Percentiles rank a stretch among this genome's conserved stretches.
Conservation (phyloP, 2,113 vertebrate genomes). For the Geococcyx californianus region DNA sequence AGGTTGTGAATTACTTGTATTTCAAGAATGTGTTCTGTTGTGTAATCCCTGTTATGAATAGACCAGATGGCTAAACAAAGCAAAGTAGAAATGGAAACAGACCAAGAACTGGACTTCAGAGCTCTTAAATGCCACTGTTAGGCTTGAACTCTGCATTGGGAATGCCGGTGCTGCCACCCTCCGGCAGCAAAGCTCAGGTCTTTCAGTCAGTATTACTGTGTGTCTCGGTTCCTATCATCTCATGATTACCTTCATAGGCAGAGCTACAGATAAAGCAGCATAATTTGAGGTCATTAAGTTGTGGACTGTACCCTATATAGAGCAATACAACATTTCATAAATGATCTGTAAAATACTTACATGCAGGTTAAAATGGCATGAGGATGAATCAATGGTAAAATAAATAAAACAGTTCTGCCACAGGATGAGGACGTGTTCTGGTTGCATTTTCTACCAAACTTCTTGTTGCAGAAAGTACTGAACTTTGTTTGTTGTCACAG, state of each 20-base stretch:
- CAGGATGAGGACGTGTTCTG: fast-evolving
- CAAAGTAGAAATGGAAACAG: not conserved
- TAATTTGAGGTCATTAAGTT: not conserved
- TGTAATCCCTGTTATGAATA: not conserved
- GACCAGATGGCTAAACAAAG: not conserved
- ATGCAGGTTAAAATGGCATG: not conserved
- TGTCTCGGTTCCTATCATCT: not conserved
- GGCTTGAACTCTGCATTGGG: not conserved
- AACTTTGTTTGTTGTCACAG: no score
- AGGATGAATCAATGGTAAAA: not conserved
- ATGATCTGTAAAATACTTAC: not conserved
- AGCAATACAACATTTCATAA: not conserved
- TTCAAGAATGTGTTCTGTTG: not conserved
- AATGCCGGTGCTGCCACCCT: not conserved
- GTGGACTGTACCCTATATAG: not conserved
- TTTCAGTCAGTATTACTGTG: fast-evolving
- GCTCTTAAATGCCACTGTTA: not conserved
- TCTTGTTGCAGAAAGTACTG: not conserved
- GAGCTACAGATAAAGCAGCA: not conserved
- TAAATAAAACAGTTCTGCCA: not conserved
- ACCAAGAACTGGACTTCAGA: not conserved
- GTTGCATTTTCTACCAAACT: not conserved
- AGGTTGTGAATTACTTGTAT: not conserved
- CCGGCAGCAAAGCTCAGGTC: not conserved
- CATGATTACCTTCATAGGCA: not conserved